Evolutionary conservation across 2,797 vertebrate species (phyloP).

Genomic region (Meda fulgida): DNA sequence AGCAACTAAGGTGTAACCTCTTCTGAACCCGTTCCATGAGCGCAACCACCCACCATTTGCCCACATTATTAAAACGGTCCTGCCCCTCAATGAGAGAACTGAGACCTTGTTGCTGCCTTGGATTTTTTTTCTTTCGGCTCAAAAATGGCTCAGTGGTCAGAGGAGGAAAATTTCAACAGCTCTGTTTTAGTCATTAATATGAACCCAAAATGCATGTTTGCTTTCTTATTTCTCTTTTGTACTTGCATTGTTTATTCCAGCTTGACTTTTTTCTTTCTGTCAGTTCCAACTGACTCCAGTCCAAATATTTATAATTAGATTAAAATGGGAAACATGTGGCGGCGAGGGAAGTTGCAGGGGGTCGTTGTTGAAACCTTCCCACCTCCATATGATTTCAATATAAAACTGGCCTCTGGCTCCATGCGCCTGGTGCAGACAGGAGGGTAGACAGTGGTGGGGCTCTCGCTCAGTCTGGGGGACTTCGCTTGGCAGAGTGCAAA

Average conservation of each 20-base stretch:
- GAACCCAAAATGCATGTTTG: constrained; percentile 48
- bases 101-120: constrained; percentile 39
- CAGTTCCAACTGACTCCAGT: constrained; percentile 58
- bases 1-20: constrained; percentile 51
- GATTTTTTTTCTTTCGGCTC: constrained; percentile 17
- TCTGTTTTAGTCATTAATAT: constrained; percentile 60
- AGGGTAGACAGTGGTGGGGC: constrained; percentile 54
- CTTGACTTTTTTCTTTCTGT: constrained; percentile 44
- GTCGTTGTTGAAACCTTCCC: constrained; percentile 60
- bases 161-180: constrained; percentile 51
- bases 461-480: constrained; percentile 41
- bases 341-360: constrained; percentile 56
- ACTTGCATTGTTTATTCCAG: constrained; percentile 57
- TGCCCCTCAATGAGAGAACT: constrained; percentile 35
- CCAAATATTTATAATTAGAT: constrained; percentile 60
- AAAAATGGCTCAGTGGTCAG: constrained; percentile 45
- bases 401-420: constrained; percentile 57
- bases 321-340: constrained; percentile 62
- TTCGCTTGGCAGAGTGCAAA: constrained; percentile 19
- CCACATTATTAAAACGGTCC: constrained; percentile 54
- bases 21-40: constrained; percentile 48
- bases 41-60: constrained; percentile 46
- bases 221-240: constrained; percentile 55
- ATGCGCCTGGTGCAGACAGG: constrained; percentile 52
- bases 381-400: constrained; percentile 61